Percentiles rank a stretch among this genome's conserved stretches.
Evolutionary conservation across 2,888 invertebrate genomes (phyloP).

Genomic region (Noctua fimbriata): DNA sequence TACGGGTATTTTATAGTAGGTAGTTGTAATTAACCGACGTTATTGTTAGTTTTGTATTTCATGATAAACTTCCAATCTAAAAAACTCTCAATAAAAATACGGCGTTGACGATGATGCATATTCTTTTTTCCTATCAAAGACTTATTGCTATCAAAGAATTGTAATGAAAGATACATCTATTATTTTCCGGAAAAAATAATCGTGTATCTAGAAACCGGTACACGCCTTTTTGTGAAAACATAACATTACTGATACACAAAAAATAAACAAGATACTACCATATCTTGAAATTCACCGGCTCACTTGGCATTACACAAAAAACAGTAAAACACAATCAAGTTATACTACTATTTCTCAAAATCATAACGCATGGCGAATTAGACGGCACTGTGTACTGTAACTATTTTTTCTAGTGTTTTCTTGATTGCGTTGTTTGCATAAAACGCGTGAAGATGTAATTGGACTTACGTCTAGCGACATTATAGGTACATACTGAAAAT

Average conservation of each 20-base stretch:
- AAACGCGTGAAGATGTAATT: slow-evolving; percentile 24
- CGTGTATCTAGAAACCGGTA: background rate
- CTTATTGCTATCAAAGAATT: background rate
- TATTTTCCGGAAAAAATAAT: background rate
- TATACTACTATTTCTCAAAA: slow-evolving; percentile 57
- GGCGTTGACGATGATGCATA: background rate
- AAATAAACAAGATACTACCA: slow-evolving; percentile 17
- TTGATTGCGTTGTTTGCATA: slow-evolving; percentile 24
- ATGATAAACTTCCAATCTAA: background rate
- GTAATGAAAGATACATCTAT: background rate
- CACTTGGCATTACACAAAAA: slow-evolving; percentile 46
- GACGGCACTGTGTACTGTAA: background rate
- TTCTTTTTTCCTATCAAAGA: background rate
- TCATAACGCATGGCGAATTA: slow-evolving; percentile 52
- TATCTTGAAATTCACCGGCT: slow-evolving; percentile 48
- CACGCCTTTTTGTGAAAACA: slow-evolving; percentile 14
- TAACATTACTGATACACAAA: slow-evolving; percentile 4
- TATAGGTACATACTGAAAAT: background rate
- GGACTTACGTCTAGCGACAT: background rate
- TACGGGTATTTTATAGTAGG: slow-evolving; percentile 25
- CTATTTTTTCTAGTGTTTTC: slow-evolving; percentile 20
- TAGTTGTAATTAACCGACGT: slow-evolving; percentile 2
- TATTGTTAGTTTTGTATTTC: background rate
- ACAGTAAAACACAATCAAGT: slow-evolving; percentile 29
- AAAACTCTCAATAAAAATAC: background rate